Evolutionary conservation across 2,888 invertebrate genomes (phyloP), one percentile per base, ranked within the genome.

Genomic region (Acanthosoma haemorrhoidale): DNA sequence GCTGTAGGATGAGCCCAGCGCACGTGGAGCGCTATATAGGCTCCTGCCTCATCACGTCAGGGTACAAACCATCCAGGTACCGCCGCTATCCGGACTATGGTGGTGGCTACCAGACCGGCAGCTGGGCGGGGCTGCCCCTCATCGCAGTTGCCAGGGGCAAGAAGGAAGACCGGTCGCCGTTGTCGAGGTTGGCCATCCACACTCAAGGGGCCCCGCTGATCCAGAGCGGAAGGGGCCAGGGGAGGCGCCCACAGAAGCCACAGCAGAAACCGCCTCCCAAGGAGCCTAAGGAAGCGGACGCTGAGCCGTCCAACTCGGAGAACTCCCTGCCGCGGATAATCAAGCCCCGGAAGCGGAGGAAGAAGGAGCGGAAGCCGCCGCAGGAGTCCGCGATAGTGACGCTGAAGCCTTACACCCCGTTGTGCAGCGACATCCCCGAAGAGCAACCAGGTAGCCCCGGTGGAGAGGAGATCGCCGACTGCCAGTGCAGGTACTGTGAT

Each of bases 161-260:
- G 32, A 64, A 71, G 21, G 71, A 71, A 16, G 71, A 71, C 29
- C 82, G 78, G 29, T 79, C 84, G 74, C 86, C 87, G 51, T 85
- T 92, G 73, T 87, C 91, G 9, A 86, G 89, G 76, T 80, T 92
- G 73, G 91, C 91, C 13, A 88, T 90, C 77, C 92, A 92, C 80
- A 90, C 91, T 4, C 91, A 91, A 79, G 92, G 92, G 51, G 90
- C 89, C 57, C 92, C 93, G n/a, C 83, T 93, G 73, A 90, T 92
- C 75, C 84, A 91, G 72, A 83, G 89, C 76, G 75, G 82, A 86
- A 76, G 86, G 86, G 41, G 64, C 3, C 79, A 84, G 82, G 77
- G 79, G 73, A 64, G 74, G 64, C 72, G 75, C 70, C 63, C 75
- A 72, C 58, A 32, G 29, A 73, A 73, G 41, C 64, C 64, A 0